phyloP scores from a whole-genome alignment of 92 coral and sea anemone genomes.

The Metridium senile region DNA sequence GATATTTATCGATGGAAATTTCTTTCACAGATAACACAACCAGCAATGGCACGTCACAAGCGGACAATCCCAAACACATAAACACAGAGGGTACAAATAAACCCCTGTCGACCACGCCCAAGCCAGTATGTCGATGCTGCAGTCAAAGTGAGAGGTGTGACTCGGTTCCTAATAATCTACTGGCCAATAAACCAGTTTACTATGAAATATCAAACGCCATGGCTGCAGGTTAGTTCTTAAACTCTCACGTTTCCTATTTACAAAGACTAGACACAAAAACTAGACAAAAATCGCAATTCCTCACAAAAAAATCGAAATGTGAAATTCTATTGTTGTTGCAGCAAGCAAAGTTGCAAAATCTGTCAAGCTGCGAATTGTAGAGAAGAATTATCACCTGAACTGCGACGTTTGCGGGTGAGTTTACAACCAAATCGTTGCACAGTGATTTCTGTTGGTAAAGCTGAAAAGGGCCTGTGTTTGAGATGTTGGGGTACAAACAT shows the following conservation, averaged over 20 bases:
- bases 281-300: too few relatives aligned
- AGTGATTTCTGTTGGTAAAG: neutral
- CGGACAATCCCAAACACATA: constrained; percentile 6
- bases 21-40: neutral
- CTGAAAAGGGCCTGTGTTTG: too few relatives aligned
- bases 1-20: too few relatives aligned
- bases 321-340: neutral
- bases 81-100: neutral
- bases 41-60: neutral
- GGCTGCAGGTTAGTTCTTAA: constrained; percentile 7
- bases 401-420: constrained; percentile 43
- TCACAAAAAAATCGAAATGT: too few relatives aligned
- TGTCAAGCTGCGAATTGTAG: constrained; percentile 42
- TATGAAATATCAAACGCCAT: constrained; percentile 29
- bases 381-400: constrained; percentile 43
- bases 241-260: neutral
- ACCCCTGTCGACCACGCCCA: constrained; percentile 25
- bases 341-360: neutral
- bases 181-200: constrained; percentile 62
- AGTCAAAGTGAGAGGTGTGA: constrained; percentile 21
- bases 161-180: constrained; percentile 31
- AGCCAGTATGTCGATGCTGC: constrained; percentile 26
- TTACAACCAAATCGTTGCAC: neutral
- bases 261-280: too few relatives aligned
- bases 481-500: too few relatives aligned